Evolutionary conservation across 2,888 invertebrate genomes (phyloP).

Genomic region (Tenodera sinensis): DNA sequence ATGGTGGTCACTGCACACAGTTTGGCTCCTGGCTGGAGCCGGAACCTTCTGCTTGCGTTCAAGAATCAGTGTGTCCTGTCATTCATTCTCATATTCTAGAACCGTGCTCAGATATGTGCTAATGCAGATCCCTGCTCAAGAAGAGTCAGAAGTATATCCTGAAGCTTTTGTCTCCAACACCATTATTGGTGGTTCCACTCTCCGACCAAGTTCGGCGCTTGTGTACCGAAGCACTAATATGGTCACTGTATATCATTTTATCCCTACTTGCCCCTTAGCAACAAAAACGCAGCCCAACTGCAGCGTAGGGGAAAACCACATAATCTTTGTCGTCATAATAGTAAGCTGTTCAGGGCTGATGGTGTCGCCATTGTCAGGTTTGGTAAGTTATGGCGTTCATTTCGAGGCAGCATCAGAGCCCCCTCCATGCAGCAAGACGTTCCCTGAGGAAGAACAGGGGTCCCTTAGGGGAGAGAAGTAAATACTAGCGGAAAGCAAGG

Average conservation of each 20-base stretch:
- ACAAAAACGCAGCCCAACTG: background rate
- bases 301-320: background rate
- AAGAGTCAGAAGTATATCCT: too few relatives aligned
- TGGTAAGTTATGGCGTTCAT: constrained; percentile 25
- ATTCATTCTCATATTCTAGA: too few relatives aligned
- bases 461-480: background rate
- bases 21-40: too few relatives aligned
- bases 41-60: too few relatives aligned
- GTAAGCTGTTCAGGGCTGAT: background rate
- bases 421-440: background rate
- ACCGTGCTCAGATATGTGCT: too few relatives aligned
- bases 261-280: background rate
- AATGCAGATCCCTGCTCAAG: too few relatives aligned
- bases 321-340: background rate
- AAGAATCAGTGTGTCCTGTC: too few relatives aligned
- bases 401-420: background rate
- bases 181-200: background rate
- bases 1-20: too few relatives aligned
- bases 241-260: background rate
- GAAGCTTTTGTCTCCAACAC: too few relatives aligned
- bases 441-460: background rate
- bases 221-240: background rate
- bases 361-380: constrained; percentile 13
- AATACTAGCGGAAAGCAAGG: background rate
- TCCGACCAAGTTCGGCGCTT: too few relatives aligned